phyloP scores from a whole-genome alignment of 2,113 vertebrate genomes.

The Chaetodon trifascialis region DNA sequence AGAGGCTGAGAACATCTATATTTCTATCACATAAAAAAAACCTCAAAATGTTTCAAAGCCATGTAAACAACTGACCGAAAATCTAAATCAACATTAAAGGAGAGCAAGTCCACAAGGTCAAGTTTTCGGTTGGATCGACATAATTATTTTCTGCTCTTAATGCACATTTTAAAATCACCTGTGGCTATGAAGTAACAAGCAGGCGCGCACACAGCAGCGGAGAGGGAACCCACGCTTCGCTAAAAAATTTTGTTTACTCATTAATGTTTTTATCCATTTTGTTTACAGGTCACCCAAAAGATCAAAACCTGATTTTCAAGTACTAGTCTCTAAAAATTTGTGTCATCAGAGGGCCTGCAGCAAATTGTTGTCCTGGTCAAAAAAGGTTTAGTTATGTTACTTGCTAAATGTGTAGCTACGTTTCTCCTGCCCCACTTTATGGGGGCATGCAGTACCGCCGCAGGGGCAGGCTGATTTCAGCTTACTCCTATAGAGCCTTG shows the following conservation, averaged over 20 bases:
- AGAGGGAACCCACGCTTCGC: background rate
- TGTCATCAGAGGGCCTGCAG: background rate
- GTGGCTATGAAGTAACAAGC: background rate
- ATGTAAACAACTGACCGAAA: background rate
- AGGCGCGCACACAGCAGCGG: background rate
- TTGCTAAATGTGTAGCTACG: background rate
- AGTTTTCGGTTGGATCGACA: background rate
- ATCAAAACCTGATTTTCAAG: background rate
- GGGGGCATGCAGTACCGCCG: background rate
- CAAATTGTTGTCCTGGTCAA: background rate
- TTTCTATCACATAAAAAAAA: no score
- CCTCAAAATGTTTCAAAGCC: background rate
- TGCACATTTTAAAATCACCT: background rate
- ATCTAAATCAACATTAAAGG: background rate
- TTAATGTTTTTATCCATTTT: background rate
- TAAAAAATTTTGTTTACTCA: background rate
- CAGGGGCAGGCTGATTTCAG: slow-evolving; percentile 28
- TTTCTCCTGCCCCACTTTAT: background rate
- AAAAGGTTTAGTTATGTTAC: background rate
- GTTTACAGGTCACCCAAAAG: background rate
- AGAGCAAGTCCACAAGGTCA: background rate
- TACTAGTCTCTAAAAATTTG: background rate
- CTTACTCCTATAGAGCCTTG: slow-evolving; percentile 10
- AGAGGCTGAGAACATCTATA: background rate
- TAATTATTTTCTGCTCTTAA: background rate